Evolutionary conservation across 37 sponge, comb jelly and placozoan genomes (phyloP).

Genomic region (Cliona cf. orientalis): DNA sequence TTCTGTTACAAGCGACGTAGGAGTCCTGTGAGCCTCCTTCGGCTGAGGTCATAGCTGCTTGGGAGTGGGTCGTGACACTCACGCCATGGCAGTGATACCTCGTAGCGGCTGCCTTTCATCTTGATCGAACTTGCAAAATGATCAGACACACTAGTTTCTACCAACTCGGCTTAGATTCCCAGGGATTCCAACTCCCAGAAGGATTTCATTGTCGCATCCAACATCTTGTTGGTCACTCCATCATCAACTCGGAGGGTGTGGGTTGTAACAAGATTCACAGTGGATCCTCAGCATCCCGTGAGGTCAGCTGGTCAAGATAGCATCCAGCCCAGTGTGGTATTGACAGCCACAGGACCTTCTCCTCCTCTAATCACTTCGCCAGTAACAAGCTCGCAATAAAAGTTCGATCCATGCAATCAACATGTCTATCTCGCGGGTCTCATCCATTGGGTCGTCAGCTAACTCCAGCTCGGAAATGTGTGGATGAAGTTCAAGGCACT

Average conservation of each 20-base stretch:
- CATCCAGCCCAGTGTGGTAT: slow-evolving; percentile 15
- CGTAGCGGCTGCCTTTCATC: slow-evolving; percentile 10
- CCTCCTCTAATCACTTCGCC: slow-evolving; percentile 9
- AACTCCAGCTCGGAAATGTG: slow-evolving; percentile 12
- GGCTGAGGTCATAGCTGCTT: slow-evolving; percentile 19
- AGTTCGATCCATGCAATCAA: slow-evolving; percentile 33
- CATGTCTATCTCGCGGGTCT: slow-evolving; percentile 5
- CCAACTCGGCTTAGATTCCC: neutral
- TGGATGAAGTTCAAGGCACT: slow-evolving; percentile 12
- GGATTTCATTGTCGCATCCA: neutral
- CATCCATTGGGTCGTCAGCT: slow-evolving; percentile 10
- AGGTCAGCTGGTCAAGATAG: neutral
- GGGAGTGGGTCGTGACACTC: slow-evolving; percentile 32
- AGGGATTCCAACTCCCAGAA: slow-evolving; percentile 36
- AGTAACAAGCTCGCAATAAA: slow-evolving; percentile 20
- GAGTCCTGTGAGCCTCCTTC: slow-evolving; percentile 25
- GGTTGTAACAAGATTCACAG: neutral
- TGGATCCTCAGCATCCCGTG: neutral
- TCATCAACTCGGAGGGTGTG: slow-evolving; percentile 1
- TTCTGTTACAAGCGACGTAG: slow-evolving; percentile 23
- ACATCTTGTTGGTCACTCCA: neutral
- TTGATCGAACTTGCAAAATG: slow-evolving; percentile 1
- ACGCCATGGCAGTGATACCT: slow-evolving; percentile 41
- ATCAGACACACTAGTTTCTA: neutral
- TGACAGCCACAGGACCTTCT: slow-evolving; percentile 8